Percentiles rank a stretch among this genome's conserved stretches.
Evolutionary conservation across 2,797 vertebrate genomes (phyloP).

Genomic region (Chloroceryle amazona): DNA sequence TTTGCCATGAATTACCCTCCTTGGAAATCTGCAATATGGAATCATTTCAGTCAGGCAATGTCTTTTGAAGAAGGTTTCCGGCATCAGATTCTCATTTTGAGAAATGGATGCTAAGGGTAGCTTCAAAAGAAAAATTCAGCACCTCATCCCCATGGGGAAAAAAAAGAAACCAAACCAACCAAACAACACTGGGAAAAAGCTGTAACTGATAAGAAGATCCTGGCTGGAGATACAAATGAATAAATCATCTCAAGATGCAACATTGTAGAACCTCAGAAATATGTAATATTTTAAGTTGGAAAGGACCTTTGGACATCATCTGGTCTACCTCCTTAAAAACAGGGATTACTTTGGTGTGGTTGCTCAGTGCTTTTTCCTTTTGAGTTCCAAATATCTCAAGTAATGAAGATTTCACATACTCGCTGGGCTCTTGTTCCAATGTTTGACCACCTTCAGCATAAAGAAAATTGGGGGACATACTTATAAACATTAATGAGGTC

Average conservation of each 20-base stretch:
- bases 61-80: background rate
- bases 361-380: background rate
- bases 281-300: fast-evolving
- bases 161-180: background rate
- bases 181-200: background rate
- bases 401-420: background rate
- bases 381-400: fast-evolving
- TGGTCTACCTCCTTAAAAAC: background rate
- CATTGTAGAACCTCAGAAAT: background rate
- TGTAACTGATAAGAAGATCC: background rate
- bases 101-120: background rate
- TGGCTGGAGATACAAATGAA: background rate
- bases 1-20: background rate
- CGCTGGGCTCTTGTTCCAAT: background rate
- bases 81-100: background rate
- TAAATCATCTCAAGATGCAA: background rate
- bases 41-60: background rate
- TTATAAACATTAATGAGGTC: too few species aligned
- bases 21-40: background rate
- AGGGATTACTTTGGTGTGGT: background rate
- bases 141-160: background rate
- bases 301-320: background rate
- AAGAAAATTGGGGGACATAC: background rate
- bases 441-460: background rate
- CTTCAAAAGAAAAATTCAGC: background rate